Conservation (phyloP, 2,113 vertebrate genomes). For the Heterotis niloticus region DNA sequence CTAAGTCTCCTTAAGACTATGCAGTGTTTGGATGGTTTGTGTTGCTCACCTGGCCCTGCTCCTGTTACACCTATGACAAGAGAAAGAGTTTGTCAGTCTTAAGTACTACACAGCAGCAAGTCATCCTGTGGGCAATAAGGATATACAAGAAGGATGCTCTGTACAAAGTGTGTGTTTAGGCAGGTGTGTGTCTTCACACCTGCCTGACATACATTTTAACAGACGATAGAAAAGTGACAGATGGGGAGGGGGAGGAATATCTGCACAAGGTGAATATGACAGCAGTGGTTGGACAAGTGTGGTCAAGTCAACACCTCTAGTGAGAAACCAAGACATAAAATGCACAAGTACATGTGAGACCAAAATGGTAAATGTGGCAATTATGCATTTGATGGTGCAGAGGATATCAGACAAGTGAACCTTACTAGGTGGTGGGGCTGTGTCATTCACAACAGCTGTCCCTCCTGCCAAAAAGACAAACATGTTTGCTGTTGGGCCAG, state of each 20-base stretch:
- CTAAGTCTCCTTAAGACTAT: no score
- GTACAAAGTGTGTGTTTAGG: neutral
- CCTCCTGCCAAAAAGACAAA: conserved; percentile 30
- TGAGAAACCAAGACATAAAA: neutral
- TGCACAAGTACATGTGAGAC: neutral
- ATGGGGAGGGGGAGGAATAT: no score
- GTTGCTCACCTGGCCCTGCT: conserved; percentile 3
- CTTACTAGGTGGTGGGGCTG: conserved; percentile 31
- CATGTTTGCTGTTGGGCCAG: neutral
- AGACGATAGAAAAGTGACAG: no score
- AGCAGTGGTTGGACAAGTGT: no score
- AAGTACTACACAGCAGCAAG: neutral
- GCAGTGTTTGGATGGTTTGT: neutral
- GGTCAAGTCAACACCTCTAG: no score
- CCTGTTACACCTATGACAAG: conserved; percentile 37
- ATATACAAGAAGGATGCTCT: no score
- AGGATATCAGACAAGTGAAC: neutral
- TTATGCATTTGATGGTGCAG: neutral
- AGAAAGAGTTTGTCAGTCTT: neutral
- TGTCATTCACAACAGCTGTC: conserved; percentile 15
- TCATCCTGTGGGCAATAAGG: no score
- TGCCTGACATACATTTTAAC: no score
- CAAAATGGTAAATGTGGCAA: neutral
- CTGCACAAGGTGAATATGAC: no score
- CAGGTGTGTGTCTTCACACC: no score